A percentile compares a stretch with the other conserved stretches of the same genome.
phyloP scores from a whole-genome alignment of 2,113 vertebrate genomes.

The Theristicus caerulescens region DNA sequence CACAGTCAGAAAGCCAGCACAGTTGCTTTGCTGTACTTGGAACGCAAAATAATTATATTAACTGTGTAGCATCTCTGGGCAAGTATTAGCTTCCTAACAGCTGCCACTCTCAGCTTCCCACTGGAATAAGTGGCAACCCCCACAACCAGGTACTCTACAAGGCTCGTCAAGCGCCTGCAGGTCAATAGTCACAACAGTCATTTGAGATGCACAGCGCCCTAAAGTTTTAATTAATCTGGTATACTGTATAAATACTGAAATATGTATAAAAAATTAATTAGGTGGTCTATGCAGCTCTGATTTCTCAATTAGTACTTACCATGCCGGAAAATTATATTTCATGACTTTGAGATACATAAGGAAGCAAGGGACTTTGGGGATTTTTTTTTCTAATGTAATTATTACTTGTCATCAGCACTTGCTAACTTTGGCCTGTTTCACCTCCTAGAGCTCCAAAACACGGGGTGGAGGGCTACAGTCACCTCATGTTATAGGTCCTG shows the following conservation, averaged over 20 bases:
- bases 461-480: not conserved
- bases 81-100: conserved; percentile 50
- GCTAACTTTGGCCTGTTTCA: conserved; percentile 41
- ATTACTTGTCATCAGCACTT: conserved; percentile 59
- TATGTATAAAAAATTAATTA: conserved; percentile 73
- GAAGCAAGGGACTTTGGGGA: conserved; percentile 52
- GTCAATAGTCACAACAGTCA: conserved; percentile 67
- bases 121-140: conserved; percentile 42
- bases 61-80: not conserved
- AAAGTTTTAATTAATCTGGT: conserved; percentile 70
- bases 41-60: conserved; percentile 52
- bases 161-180: conserved; percentile 45
- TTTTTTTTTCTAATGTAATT: conserved; percentile 53
- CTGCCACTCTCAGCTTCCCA: conserved; percentile 53
- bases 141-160: conserved; percentile 35
- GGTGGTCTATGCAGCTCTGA: conserved; percentile 68
- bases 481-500: not conserved
- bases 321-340: conserved; percentile 67
- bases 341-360: conserved; percentile 66
- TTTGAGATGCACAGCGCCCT: conserved; percentile 62
- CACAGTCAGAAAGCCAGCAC: not conserved
- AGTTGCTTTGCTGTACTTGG: not conserved
- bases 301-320: conserved; percentile 74
- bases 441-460: not conserved
- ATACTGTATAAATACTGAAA: conserved; percentile 67